Evolutionary conservation across 2,888 invertebrate genomes (phyloP), one percentile per base, ranked within the genome.

Genomic region (Acanthosepion esculentum): DNA sequence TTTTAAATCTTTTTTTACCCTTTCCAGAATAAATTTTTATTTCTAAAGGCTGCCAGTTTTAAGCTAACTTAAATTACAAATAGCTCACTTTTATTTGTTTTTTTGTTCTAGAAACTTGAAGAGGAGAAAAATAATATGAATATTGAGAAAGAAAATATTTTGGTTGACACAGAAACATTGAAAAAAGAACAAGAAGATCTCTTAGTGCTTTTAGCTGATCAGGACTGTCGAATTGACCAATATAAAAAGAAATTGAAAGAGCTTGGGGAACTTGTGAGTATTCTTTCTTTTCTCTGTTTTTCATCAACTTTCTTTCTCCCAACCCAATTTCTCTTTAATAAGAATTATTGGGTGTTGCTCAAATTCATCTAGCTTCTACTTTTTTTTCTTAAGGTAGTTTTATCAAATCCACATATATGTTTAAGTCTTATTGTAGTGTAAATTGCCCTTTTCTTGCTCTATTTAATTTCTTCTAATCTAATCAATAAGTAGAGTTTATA

Each of bases 171-270:
- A 95, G 97, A 97, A 10, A 96, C 98, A 95, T 97, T 99, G 95
- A 98, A 98, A 97, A 98, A 98, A 97, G 99, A 99, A 97, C 99
- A 99, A 97, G 99, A 99, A 96, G 99, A 99, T 97, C 97, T 99
- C 95, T 97, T 99, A 95, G 98, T 99, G 96, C 97, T 99, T 95
- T 98, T 99, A 91, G 98, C 99, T 0, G 99, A 99, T 97, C 99
- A 99, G 98, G 99, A 98, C 96, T 97, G 97, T 93, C 98, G 98
- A 97, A 97, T 99, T 91, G 98, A 98, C 93, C 98, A 98, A 94
- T 98, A 98, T 97, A 98, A 98, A 95, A 95, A 96, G 10, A 96
- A 96, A 94, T 96, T 98, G 92, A 97, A 97, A 95, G 97, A 97
- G 78, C 96, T 97, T 10, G 98, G 98, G 18, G 78, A 78, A 78